phyloP scores from a whole-genome alignment of 2,113 vertebrate species.

The Tyto alba region DNA sequence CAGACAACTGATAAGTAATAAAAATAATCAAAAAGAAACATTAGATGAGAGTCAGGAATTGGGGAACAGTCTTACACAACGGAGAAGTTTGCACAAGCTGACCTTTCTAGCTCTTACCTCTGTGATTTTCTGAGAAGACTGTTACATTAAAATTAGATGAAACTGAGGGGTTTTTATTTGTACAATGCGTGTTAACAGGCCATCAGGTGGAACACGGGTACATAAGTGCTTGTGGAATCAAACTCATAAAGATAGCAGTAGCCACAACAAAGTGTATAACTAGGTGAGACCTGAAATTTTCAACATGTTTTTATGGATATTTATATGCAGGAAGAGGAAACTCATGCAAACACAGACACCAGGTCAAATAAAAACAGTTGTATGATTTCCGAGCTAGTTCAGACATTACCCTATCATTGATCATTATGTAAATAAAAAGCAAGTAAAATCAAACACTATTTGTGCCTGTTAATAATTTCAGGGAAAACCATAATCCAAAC shows the following conservation, averaged over 20 bases:
- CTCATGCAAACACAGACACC: background rate
- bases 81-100: background rate
- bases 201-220: background rate
- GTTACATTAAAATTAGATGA: background rate
- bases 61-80: background rate
- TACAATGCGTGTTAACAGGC: background rate
- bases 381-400: background rate
- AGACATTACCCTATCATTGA: background rate
- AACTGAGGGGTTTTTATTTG: background rate
- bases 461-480: slow-evolving; percentile 17
- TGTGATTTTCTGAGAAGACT: background rate
- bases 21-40: background rate
- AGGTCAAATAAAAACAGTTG: background rate
- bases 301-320: slow-evolving; percentile 15
- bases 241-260: slow-evolving; percentile 38
- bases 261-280: slow-evolving; percentile 4
- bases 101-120: background rate
- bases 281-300: slow-evolving; percentile 26
- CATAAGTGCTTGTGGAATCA: background rate
- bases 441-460: slow-evolving; percentile 6
- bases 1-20: background rate
- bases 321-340: slow-evolving; percentile 8
- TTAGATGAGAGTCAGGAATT: background rate
- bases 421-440: background rate
- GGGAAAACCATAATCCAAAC: background rate